Conservation (phyloP, 2,888 invertebrate genomes). For the Pseudococcus viburni region DNA sequence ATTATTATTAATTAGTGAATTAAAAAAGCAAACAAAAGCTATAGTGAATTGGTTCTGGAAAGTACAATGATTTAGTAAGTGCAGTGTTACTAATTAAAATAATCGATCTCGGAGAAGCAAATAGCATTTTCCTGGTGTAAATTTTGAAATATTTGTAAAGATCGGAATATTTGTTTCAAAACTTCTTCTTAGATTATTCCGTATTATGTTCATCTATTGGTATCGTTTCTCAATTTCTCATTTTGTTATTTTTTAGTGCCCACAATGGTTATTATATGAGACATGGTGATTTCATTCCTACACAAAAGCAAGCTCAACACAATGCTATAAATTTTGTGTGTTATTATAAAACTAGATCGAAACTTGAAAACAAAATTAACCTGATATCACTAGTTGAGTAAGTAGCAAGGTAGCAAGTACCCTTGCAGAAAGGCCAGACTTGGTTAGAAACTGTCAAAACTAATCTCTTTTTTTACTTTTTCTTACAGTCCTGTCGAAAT, state of each 20-base stretch:
- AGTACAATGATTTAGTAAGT: slow-evolving; percentile 97
- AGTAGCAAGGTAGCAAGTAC: too few relatives aligned
- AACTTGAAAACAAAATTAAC: slow-evolving; percentile 99
- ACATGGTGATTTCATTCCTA: slow-evolving; percentile 99
- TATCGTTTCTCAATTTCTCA: neutral
- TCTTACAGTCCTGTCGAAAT: slow-evolving; percentile 81
- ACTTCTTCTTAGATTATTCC: neutral
- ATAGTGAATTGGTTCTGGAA: slow-evolving; percentile 92
- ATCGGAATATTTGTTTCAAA: neutral
- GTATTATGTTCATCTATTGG: neutral
- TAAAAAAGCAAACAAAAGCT: neutral
- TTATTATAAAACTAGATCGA: slow-evolving; percentile 95
- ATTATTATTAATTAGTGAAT: slow-evolving; percentile 25
- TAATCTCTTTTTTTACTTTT: slow-evolving; percentile 13
- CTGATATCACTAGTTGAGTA: slow-evolving; percentile 91
- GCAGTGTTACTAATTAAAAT: neutral
- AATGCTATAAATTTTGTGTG: slow-evolving; percentile 99
- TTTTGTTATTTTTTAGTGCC: slow-evolving; percentile 79
- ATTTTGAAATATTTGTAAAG: neutral
- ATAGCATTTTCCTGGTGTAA: neutral
- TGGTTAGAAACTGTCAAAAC: neutral
- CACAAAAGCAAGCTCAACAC: slow-evolving; percentile 97
- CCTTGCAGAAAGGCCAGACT: neutral
- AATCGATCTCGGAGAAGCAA: neutral
- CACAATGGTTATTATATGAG: slow-evolving; percentile 99